These are phyloP conservation scores for Siphlonurus alternatus DNA, from an alignment of 2,888 invertebrate genomes.

Conservation along the genomic window DNA sequence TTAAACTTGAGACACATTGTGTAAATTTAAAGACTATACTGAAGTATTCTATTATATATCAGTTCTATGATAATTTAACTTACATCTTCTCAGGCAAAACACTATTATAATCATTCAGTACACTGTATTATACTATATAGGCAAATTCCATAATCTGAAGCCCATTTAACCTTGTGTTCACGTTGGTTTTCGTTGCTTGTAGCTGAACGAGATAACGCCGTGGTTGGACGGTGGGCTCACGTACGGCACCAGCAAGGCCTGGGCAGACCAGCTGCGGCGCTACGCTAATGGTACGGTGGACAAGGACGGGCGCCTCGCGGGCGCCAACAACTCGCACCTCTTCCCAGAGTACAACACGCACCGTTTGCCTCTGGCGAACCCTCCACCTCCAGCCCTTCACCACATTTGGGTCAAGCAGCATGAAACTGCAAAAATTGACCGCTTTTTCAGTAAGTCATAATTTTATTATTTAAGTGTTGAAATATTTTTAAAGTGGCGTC, in stretches of 20 bases:
- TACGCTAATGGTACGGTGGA: slow-evolving; percentile 30
- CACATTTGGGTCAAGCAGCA: slow-evolving; percentile 23
- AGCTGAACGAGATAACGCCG: slow-evolving; percentile 42
- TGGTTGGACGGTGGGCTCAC: slow-evolving; percentile 41
- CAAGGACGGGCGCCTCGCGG: slow-evolving; percentile 29
- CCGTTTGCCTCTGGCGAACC: slow-evolving; percentile 37
- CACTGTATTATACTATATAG: too few species aligned
- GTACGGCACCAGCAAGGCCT: slow-evolving; percentile 38
- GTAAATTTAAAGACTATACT: too few species aligned
- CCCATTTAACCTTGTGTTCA: too few species aligned
- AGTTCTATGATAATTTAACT: too few species aligned
- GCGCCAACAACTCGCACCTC: slow-evolving; percentile 24
- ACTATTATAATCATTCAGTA: too few species aligned
- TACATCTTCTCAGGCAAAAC: too few species aligned
- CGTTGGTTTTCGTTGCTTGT: too few species aligned
- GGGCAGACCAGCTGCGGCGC: slow-evolving; percentile 36
- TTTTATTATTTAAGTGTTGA: neutral
- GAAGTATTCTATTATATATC: too few species aligned
- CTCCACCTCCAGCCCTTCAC: slow-evolving; percentile 36
- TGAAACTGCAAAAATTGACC: slow-evolving; percentile 27
- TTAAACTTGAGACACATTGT: too few species aligned
- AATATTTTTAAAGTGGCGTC: neutral
- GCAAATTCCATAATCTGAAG: too few species aligned
- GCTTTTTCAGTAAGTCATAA: slow-evolving; percentile 36
- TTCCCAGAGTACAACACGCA: slow-evolving; percentile 33